Evolutionary conservation across 1,140 invertebrate genomes (phyloP), one percentile per base, ranked within the genome.

Genomic region (Lasioglossum baleicum): DNA sequence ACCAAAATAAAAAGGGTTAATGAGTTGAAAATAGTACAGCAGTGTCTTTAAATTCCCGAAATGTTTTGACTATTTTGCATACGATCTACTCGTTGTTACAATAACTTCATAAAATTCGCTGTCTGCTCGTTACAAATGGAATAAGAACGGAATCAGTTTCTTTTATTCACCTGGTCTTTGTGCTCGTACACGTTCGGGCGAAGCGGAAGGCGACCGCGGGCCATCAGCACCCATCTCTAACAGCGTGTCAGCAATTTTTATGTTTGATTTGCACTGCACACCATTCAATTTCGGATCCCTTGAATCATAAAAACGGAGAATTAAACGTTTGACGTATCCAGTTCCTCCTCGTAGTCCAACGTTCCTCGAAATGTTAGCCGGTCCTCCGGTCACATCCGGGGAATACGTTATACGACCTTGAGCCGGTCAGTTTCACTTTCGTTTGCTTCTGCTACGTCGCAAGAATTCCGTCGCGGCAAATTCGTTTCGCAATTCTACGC

Each of bases 271-370:
- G 10, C 78, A 82, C 63, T 81, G 81, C 73, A 63, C 83, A 88
- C 83, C 88, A 91, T 92, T 90, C 88, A 88, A 82, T 81, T 91
- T 88, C 13, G 87, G 82, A 22, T 89, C 84, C 67, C 90, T 90
- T 67, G 17, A 73, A 64, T 31, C 48, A 51, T 6, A 26, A 48
- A 68, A 31, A 66, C 5, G 22, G 17, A 56, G 26, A 17, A 78
- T 17, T 5, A 0, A 15, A 61, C 70, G 40, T 8, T 26, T 6
- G 31, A 40, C 31, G 10, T 48, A 0, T 48, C 13, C 10, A 11
- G 44, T 48, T 10, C 44, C 44, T 48, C 10, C 44, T 56, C 51
- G 35, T n/a, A n/a, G 11, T 4, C 17, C 13, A 56, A 6, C 26
- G 6, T n/a, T 17, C 17, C 15, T 11, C 15, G 51, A 13, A 35